phyloP scores from a whole-genome alignment of 2,888 invertebrate species.

The Brachypterus glaber region DNA sequence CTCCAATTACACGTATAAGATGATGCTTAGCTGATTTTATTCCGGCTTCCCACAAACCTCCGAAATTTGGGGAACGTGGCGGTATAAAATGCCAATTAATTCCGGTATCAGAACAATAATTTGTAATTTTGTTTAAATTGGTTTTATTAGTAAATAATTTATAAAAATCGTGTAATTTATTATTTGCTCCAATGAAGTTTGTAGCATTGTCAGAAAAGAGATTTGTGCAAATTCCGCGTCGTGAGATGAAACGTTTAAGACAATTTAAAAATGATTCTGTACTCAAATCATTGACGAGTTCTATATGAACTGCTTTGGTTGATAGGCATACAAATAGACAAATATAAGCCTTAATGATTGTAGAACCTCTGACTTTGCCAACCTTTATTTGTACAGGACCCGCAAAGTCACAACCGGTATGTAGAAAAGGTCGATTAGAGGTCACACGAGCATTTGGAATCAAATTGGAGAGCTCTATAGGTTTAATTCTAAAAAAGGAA shows the following conservation, averaged over 20 bases:
- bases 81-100: slow-evolving; percentile 24
- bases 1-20: no score
- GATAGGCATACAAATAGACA: slow-evolving; percentile 16
- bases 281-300: slow-evolving; percentile 13
- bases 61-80: slow-evolving; percentile 18
- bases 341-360: slow-evolving; percentile 13
- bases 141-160: no score
- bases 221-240: slow-evolving; percentile 10
- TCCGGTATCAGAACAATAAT: no score
- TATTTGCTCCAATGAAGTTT: slow-evolving; percentile 14
- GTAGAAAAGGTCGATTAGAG: slow-evolving; percentile 15
- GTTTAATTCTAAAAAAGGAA: slow-evolving; percentile 20
- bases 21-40: no score
- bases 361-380: slow-evolving; percentile 7
- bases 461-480: slow-evolving; percentile 13
- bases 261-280: slow-evolving; percentile 13
- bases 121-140: slow-evolving; percentile 3
- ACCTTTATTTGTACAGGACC: slow-evolving; percentile 17
- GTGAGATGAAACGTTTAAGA: slow-evolving; percentile 14
- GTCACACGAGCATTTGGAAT: slow-evolving; percentile 20
- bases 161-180: slow-evolving; percentile 12
- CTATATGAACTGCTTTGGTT: slow-evolving; percentile 16
- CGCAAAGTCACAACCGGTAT: slow-evolving; percentile 19
- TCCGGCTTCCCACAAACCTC: slow-evolving; percentile 21
- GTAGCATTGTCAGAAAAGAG: slow-evolving; percentile 16